Percentiles rank a stretch among this genome's conserved stretches.
Conservation (phyloP, 2,797 vertebrate genomes). For the Argentina silus region DNA sequence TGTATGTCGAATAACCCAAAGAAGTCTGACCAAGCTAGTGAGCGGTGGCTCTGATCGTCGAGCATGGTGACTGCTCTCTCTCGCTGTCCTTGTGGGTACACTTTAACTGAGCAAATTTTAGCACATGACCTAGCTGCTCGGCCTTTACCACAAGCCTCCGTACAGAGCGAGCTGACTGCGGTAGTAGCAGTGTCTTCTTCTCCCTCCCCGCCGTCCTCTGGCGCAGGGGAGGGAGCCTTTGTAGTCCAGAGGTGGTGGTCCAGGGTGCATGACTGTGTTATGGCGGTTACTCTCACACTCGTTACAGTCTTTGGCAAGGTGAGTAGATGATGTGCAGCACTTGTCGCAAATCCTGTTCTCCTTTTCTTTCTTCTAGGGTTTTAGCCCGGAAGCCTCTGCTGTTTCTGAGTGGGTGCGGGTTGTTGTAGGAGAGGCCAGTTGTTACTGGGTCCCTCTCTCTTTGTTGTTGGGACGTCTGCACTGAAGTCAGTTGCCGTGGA, state of each 20-base stretch:
- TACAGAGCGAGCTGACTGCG: not conserved
- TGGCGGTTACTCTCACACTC: not conserved
- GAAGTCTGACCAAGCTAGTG: too few relatives aligned
- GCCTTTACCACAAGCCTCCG: not conserved
- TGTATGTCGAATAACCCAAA: too few relatives aligned
- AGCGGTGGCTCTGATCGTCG: too few relatives aligned
- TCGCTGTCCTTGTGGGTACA: not conserved
- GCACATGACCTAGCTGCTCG: not conserved
- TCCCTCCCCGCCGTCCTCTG: not conserved
- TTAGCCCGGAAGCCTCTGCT: conserved; percentile 3
- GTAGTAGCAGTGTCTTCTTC: not conserved
- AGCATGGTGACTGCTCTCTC: not conserved
- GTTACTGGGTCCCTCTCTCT: not conserved
- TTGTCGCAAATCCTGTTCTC: conserved; percentile 6
- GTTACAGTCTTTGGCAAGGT: conserved; percentile 17
- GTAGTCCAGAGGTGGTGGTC: not conserved
- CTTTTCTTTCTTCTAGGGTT: conserved; percentile 3
- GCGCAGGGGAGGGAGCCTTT: not conserved
- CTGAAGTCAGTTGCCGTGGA: too few relatives aligned
- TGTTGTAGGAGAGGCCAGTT: conserved; percentile 12
- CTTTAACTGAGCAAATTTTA: not conserved
- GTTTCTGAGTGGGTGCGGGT: not conserved
- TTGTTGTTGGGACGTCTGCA: too few relatives aligned
- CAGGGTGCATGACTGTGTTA: not conserved
- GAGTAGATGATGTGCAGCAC: not conserved